Percentiles rank a stretch among this genome's conserved stretches.
Conservation (phyloP, 2,888 invertebrate species). For the Ischnus inquisitorius region DNA sequence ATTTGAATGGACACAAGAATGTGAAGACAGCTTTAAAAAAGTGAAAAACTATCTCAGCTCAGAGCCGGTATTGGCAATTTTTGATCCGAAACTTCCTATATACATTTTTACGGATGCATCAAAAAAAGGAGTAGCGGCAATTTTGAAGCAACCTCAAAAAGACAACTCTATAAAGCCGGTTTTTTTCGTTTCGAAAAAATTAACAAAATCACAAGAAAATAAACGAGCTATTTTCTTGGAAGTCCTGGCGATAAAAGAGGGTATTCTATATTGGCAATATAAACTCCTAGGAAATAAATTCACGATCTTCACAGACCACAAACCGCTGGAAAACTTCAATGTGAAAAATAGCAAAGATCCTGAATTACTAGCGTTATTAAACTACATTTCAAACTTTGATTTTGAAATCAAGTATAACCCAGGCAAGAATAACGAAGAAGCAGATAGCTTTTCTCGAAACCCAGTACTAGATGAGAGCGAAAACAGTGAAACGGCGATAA, state of each 20-base stretch:
- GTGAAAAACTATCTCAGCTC: conserved; percentile 45
- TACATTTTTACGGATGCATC: conserved; percentile 67
- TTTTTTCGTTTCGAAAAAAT: conserved; percentile 65
- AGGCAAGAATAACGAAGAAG: conserved; percentile 51
- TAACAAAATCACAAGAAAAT: conserved; percentile 54
- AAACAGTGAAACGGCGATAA: conserved; percentile 41
- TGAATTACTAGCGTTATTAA: conserved; percentile 64
- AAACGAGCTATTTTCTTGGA: conserved; percentile 38
- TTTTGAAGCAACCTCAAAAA: conserved; percentile 42
- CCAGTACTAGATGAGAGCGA: conserved; percentile 41
- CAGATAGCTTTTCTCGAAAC: conserved; percentile 59
- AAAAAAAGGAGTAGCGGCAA: conserved; percentile 45
- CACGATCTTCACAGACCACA: conserved; percentile 59
- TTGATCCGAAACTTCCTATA: conserved; percentile 51
- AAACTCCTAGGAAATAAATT: conserved; percentile 35
- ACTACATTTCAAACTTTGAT: conserved; percentile 69
- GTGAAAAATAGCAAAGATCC: conserved; percentile 67
- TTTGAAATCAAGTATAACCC: conserved; percentile 65
- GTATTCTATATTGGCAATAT: conserved; percentile 42
- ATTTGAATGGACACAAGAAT: conserved; percentile 60
- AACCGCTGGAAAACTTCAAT: conserved; percentile 68
- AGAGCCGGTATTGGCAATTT: conserved; percentile 58
- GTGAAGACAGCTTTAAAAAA: not conserved
- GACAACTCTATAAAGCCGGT: conserved; percentile 54
- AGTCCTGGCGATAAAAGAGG: conserved; percentile 32